Conservation (phyloP, 2,113 vertebrate genomes). For the Synodontis membranacea region DNA sequence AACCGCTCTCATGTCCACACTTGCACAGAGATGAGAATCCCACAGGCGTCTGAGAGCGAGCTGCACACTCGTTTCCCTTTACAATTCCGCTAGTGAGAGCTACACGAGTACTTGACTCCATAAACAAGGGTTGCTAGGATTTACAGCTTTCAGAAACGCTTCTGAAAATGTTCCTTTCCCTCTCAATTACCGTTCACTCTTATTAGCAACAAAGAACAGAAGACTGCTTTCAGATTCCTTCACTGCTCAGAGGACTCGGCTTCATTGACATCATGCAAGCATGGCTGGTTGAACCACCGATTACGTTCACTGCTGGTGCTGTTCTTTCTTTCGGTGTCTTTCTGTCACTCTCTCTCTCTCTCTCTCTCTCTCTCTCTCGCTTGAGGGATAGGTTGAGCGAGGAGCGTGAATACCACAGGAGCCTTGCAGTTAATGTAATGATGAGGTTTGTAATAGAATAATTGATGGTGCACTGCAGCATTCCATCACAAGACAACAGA, state of each 20-base stretch:
- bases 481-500: constrained; percentile 30
- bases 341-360: neutral
- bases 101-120: constrained; percentile 10
- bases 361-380: too few species aligned
- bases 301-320: constrained; percentile 15
- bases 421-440: constrained; percentile 44
- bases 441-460: constrained; percentile 53
- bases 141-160: constrained; percentile 33
- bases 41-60: neutral
- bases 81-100: constrained; percentile 26
- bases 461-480: constrained; percentile 42
- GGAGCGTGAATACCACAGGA: constrained; percentile 32
- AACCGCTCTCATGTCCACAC: constrained; percentile 27
- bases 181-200: neutral
- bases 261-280: neutral
- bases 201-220: constrained; percentile 31
- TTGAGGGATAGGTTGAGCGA: constrained; percentile 20
- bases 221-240: constrained; percentile 31
- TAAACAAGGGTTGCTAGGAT: constrained; percentile 32
- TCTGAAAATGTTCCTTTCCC: constrained; percentile 7
- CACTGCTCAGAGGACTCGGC: neutral
- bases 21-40: constrained; percentile 30
- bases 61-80: constrained; percentile 1
- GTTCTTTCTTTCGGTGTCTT: neutral
- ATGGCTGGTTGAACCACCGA: constrained; percentile 16